Base-by-base conservation (phyloP, 2,888 invertebrate species). In the Glaucopsyche alexis region DNA sequence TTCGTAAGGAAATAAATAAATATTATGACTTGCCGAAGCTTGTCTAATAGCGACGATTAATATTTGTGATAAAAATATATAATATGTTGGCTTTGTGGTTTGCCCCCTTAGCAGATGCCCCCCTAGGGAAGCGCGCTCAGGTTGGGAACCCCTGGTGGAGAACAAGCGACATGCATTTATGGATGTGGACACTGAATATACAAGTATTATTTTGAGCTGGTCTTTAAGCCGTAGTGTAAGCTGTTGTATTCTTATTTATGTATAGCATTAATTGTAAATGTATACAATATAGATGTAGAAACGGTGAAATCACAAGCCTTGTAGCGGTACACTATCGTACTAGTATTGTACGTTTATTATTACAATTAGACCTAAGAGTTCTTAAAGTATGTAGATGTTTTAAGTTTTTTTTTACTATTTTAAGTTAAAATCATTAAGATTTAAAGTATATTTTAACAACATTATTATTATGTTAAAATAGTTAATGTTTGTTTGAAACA, bases 181-280 rank as follows among this genome's bases (percentile, higher is more conserved):
- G 7, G 19, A 29, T 13, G 29, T 13, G 60, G 11, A 38, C 13
- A 60, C 29, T 60, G 29, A 60, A 60, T 29, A 13, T 29, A 29
- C 29, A 13, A 38, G 60, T 60, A 60, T 60, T 60, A 60, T 60
- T 38, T 60, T 60, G 29, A 60, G 60, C 7, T 60, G 60, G 60
- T 60, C 13, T 60, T 60, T 11, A 60, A 11, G 0, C n/a, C 16
- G 55, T 60, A 60, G 55, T 19, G 2, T 11, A 55, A 29, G 60
- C 29, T 55, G 8, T 19, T 8, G n/a, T 55, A 19, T 19, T 16
- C 9, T 11, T 55, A 1, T 3, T 19, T 4, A 19, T 19, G 16
- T 55, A 55, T 19, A 55, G 55, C 19, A 16, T 11, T 55, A 8
- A 55, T 55, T 1, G 47, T 13, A 11, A 55, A 55, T 19, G 19